Evolutionary conservation across 2,888 invertebrate species (phyloP).

Genomic region (Drosophila rellima): DNA sequence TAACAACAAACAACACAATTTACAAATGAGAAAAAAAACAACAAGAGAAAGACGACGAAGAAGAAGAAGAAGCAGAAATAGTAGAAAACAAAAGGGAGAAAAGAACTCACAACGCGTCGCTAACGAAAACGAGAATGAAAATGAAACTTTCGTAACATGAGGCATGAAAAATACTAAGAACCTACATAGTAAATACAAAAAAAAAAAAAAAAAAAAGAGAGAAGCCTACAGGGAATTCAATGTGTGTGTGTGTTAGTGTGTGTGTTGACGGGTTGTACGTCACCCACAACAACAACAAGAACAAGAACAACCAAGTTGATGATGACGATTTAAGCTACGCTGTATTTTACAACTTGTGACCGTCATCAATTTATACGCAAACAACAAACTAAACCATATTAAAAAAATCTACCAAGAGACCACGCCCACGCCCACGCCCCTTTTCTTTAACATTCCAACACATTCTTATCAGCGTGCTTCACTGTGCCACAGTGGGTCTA

Average conservation of each 20-base stretch:
- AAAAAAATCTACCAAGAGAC: constrained; percentile 1
- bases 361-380: constrained; percentile 51
- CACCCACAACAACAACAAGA: constrained; percentile 43
- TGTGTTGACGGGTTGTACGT: constrained; percentile 48
- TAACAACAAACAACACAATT: constrained; percentile 31
- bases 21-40: constrained; percentile 33
- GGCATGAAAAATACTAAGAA: constrained; percentile 14
- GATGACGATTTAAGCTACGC: constrained; percentile 38
- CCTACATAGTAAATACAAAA: neutral
- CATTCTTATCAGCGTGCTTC: constrained; percentile 25
- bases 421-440: constrained; percentile 3
- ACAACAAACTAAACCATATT: constrained; percentile 25
- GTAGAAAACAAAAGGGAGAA: constrained; percentile 22
- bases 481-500: constrained; percentile 28
- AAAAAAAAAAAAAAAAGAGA: constrained; percentile 16
- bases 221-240: constrained; percentile 44
- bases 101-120: constrained; percentile 48
- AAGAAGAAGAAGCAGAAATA: constrained; percentile 20
- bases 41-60: constrained; percentile 17
- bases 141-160: constrained; percentile 49
- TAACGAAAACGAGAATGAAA: constrained; percentile 65
- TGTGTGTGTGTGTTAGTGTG: constrained; percentile 19
- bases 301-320: constrained; percentile 21
- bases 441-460: neutral
- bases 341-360: constrained; percentile 43